Conservation (phyloP, 2,888 invertebrate genomes). For the Tromatobia lineatoria region DNA sequence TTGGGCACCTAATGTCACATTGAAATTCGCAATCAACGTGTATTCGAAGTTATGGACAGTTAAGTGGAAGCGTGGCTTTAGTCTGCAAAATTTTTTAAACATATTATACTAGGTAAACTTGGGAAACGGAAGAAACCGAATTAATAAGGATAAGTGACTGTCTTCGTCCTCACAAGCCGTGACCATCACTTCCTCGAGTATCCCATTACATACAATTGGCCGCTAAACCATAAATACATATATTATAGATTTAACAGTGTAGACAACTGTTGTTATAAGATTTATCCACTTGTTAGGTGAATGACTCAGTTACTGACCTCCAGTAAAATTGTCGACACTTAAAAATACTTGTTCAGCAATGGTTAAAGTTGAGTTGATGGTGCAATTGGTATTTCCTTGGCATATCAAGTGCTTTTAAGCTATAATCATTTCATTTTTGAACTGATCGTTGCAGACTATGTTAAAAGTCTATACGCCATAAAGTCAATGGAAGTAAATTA, state of each 20-base stretch:
- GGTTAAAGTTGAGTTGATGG: background rate
- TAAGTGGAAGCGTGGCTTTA: conserved; percentile 22
- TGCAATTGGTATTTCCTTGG: background rate
- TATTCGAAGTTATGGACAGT: background rate
- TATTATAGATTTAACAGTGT: background rate
- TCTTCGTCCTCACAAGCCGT: conserved; percentile 45
- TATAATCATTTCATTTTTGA: background rate
- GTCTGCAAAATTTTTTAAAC: conserved; percentile 23
- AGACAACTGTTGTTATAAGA: background rate
- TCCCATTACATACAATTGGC: conserved; percentile 1
- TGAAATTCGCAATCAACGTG: conserved; percentile 15
- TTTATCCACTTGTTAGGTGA: background rate
- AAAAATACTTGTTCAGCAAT: background rate
- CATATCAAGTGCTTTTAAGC: background rate
- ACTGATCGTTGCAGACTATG: background rate
- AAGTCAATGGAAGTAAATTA: too few species aligned
- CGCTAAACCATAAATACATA: background rate
- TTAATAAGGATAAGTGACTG: conserved; percentile 41
- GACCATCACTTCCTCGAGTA: conserved; percentile 37
- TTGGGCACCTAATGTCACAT: conserved; percentile 64
- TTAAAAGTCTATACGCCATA: background rate
- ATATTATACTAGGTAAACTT: conserved; percentile 10
- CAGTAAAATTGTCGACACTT: background rate
- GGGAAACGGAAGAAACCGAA: conserved; percentile 46
- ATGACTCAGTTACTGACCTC: conserved; percentile 9